Conservation (phyloP, 2,113 vertebrate genomes). For the Zosterops hypoxanthus region DNA sequence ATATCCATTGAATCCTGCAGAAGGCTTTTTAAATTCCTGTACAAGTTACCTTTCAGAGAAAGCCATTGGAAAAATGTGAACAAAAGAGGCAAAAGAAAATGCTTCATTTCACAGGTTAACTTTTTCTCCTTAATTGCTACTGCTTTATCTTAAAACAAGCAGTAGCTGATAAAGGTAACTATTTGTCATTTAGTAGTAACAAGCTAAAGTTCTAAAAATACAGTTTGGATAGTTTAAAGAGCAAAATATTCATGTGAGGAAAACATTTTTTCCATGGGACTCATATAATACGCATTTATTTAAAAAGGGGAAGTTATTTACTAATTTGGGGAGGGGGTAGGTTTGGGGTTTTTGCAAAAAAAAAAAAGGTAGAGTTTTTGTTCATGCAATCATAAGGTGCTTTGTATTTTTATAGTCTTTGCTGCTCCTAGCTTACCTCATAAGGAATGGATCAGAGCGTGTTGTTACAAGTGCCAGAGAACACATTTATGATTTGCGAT, state of each 20-base stretch:
- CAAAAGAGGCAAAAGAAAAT: slow-evolving; percentile 28
- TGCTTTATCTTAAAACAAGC: not conserved
- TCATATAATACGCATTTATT: not conserved
- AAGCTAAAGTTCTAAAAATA: not conserved
- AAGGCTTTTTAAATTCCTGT: not conserved
- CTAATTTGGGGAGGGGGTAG: slow-evolving; percentile 30
- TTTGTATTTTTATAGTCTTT: slow-evolving; percentile 87
- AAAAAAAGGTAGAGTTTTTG: slow-evolving; percentile 49
- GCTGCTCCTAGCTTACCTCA: slow-evolving; percentile 94
- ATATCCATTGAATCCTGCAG: not conserved
- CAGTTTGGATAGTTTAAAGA: not conserved
- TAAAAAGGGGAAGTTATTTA: not conserved
- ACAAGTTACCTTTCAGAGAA: not conserved
- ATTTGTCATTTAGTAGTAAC: not conserved
- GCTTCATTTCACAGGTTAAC: not conserved
- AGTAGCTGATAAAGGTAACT: not conserved
- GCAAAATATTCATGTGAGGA: not conserved
- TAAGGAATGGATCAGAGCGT: slow-evolving; percentile 97
- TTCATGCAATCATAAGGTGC: slow-evolving; percentile 75
- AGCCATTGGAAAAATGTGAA: not conserved
- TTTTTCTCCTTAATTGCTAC: not conserved
- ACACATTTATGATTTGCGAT: slow-evolving; percentile 98
- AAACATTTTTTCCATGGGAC: not conserved
- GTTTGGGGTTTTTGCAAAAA: not conserved
- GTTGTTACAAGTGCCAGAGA: slow-evolving; percentile 98